Evolutionary conservation across 2,888 invertebrate species (phyloP), one percentile per base, ranked within the genome.

Genomic region (Taenaris catops): DNA sequence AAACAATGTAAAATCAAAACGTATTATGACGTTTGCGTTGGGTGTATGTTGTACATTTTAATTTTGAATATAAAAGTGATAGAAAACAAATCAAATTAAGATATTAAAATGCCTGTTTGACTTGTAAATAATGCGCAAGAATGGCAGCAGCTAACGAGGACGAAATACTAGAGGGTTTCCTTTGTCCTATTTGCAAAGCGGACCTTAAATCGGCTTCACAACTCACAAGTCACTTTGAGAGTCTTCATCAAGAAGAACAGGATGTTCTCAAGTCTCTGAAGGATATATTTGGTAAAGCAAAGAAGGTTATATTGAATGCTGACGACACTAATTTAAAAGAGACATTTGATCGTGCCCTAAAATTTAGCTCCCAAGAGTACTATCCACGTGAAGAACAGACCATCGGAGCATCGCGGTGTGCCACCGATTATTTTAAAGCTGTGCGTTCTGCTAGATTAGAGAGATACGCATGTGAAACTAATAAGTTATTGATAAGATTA

Each of bases 131-230:
- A 27, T 31, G 25, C 7, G 10, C n/a, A 18, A 32, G 12, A 46
- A 86, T 86, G 86, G 86, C 86, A 41, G 49, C 72, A 36, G 61
- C 75, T 39, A 76, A 84, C 44, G 87, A 83, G 29, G 89, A 89
- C 20, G 89, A 90, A 56, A 93, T 96, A 51, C 86, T 95, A 41
- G 97, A 98, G 75, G 98, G 98, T 2, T 98, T 98, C 65, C 87
- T 98, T 4, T 98, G 98, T 71, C 98, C 98, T 0, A 95, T 97
- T 55, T 98, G 98, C 63, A 94, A 96, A 80, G 92, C 93, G 19
- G 97, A 98, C 71, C 89, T 96, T 25, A 94, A 95, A 63, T 94
- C 96, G 6, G 92, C 96, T 3, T 89, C 91, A 32, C 93, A 94
- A 63, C 87, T 98, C 35, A 93, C 95, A 34, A 89, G 90, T 48